These are phyloP conservation scores for Lycophotia porphyrea DNA, from an alignment of 2,888 invertebrate genomes.

Conservation along the genomic window DNA sequence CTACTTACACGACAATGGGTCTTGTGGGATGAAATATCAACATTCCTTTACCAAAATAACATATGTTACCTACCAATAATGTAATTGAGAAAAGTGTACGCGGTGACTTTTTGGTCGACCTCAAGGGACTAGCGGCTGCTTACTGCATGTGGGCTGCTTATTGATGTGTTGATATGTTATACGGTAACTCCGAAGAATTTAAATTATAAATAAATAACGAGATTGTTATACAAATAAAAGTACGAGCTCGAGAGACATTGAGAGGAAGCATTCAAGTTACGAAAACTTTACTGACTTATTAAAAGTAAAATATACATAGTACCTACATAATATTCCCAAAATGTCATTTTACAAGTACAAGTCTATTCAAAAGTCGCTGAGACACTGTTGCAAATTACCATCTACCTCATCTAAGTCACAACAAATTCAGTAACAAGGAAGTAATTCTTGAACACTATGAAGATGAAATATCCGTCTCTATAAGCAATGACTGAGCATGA, in stretches of 20 bases:
- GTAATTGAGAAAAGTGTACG: slow-evolving; percentile 41
- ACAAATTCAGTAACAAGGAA: neutral
- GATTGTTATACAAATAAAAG: neutral
- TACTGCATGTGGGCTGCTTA: neutral
- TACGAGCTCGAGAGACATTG: neutral
- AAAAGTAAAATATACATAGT: neutral
- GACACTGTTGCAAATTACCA: neutral
- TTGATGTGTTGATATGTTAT: slow-evolving; percentile 15
- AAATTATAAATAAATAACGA: neutral
- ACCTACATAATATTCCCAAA: too few species aligned
- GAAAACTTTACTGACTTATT: neutral
- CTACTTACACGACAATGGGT: slow-evolving; percentile 60
- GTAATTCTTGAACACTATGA: neutral
- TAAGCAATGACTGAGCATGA: slow-evolving; percentile 7
- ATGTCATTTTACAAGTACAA: neutral
- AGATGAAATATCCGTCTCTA: neutral
- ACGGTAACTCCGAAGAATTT: neutral
- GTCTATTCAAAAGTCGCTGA: neutral
- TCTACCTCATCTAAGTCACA: neutral
- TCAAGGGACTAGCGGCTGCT: slow-evolving; percentile 1
- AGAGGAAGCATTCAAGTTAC: neutral
- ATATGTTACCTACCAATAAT: slow-evolving; percentile 38
- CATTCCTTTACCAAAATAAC: slow-evolving; percentile 49
- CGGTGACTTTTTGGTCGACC: slow-evolving; percentile 29
- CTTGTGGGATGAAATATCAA: slow-evolving; percentile 55